Base-by-base conservation (phyloP, 30 jellyfish, hydroid and myxozoan species). In the Rhopilema esculentum region DNA sequence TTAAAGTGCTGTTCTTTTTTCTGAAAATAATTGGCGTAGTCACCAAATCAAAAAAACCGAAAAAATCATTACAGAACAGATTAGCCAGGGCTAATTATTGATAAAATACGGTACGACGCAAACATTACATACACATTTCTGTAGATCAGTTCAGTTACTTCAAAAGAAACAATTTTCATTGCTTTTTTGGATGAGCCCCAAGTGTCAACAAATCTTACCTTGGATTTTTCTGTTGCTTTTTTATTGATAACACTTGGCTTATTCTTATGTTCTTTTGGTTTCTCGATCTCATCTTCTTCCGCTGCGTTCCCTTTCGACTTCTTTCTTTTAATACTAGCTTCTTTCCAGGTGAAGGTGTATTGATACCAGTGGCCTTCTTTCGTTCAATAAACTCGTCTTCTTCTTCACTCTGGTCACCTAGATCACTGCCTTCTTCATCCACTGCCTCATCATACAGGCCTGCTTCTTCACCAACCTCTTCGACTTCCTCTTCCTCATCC, bases 321-420 rank as follows among this genome's bases (percentile, higher is more conserved):
- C 75, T 87, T 87, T 74, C 86, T 66, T 79, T 87, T 22, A 87
- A 49, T 1, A 87, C 95, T 26, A 87, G 51, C 75, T 69, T 87
- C 87, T 87, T 87, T 29, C 95, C 90, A 25, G 95, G 86, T 24
- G 89, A 8, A n/a, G 83, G 86, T 27, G 89, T 53, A 22, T 85
- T 61, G 19, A 70, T 85, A 23, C 74, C 82, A 49, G 57, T 40
- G 6, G 57, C 12, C 57, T 40, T 12, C 12, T 40, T 40, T 40
- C 57, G 6, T 6, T 40, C 57, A 12, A 40, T 40, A 12, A 40
- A 40, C 57, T 65, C 23, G 8, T 49, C 63, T 25, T 49, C 63
- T 25, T 63, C 78, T 61, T 74, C 71, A 9, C 57, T 8, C 8
- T 32, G 24, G 24, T 72, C 88, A 17, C 22, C 83, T 50, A 27